Evolutionary conservation across 2,888 invertebrate species (phyloP), one percentile per base, ranked within the genome.

Genomic region (Philaethria dido): DNA sequence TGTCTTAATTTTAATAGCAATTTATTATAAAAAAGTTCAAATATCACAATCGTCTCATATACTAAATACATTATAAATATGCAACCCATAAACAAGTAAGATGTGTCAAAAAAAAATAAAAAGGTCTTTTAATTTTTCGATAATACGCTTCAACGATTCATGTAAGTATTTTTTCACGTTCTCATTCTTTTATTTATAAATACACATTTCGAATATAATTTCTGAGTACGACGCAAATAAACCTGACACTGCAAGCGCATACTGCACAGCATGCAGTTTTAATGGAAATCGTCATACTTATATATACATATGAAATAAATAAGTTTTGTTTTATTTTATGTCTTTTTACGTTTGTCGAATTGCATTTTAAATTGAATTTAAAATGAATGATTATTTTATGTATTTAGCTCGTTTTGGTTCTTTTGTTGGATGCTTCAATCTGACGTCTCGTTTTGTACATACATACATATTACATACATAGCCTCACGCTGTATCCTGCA

Each of bases 161-260:
- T 16, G n/a, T 22, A 45, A 16, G 36, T 45, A 45, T 20, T 55
- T 18, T 6, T n/a, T 39, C 36, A 20, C 47, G 47, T n/a, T n/a
- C 14, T 39, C 20, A 5, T 36, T 64, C 11, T 57, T 39, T 64
- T 42, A 14, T 47, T 57, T 39, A 16, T 52, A 52, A 16, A 52
- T 57, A 48, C 14, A 25, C 39, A 55, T 25, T 39, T 36, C 18
- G 8, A 4, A 36, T 57, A 48, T 16, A 39, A 57, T 57, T 64
- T 57, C 47, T 48, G 9, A 39, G 64, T 57, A 64, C 20, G 55
- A 22, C n/a, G 9, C 22, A 25, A 42, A 48, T 66, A 29, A 66
- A 66, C 33, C 50, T 57, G 66, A 66, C 57, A 62, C 62, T 33
- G 57, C 62, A 67, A 33, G 62, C 48, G 57, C 62, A 67, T 42